Evolutionary conservation across 2,113 vertebrate species (phyloP).

Genomic region (Platichthys flesus): DNA sequence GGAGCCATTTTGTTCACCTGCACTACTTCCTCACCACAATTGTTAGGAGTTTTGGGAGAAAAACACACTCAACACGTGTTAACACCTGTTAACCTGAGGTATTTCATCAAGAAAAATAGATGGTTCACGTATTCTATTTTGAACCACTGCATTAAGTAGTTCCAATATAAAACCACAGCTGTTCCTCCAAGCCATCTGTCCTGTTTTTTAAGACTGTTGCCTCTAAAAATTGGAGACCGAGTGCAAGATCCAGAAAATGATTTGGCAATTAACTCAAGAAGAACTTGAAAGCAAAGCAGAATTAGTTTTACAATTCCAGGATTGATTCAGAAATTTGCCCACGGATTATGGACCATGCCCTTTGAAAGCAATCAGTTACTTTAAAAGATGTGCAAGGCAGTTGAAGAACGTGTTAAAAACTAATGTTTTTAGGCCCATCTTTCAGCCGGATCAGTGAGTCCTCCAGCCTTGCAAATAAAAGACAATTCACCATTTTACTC

Average conservation of each 20-base stretch:
- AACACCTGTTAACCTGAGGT: conserved; percentile 27
- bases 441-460: too few relatives aligned
- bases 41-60: too few relatives aligned
- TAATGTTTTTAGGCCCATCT: too few relatives aligned
- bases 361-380: not conserved
- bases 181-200: conserved; percentile 52
- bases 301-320: conserved; percentile 27
- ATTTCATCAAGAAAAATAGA: conserved; percentile 44
- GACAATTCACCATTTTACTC: not conserved
- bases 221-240: conserved; percentile 47
- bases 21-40: too few relatives aligned
- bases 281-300: conserved; percentile 36
- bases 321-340: not conserved
- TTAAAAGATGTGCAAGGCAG: too few relatives aligned
- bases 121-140: conserved; percentile 46
- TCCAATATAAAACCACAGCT: conserved; percentile 51
- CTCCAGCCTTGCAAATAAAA: too few relatives aligned
- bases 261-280: conserved; percentile 39
- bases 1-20: too few relatives aligned
- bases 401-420: too few relatives aligned
- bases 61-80: too few relatives aligned
- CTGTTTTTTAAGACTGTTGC: conserved; percentile 47
- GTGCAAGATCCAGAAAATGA: conserved; percentile 27
- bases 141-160: conserved; percentile 52
- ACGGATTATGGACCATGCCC: not conserved